Base-by-base conservation (phyloP, 2,888 invertebrate species). In the Dascillus cervinus region DNA sequence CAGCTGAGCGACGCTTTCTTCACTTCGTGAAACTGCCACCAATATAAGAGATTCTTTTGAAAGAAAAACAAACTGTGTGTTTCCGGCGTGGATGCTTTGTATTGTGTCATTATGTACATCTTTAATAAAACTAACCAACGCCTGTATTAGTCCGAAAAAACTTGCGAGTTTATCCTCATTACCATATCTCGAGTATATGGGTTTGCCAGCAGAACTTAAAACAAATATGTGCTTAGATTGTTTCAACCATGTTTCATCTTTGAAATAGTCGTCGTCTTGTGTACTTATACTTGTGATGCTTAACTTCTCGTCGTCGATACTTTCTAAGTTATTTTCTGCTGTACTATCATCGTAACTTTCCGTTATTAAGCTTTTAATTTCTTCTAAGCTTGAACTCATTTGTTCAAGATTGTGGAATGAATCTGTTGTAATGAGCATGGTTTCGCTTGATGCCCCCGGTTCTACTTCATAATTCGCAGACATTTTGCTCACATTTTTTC, bases 191-290 rank as follows among this genome's bases (percentile, higher is more conserved):
- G 92, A 87, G 66, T 95, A 97, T 48, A 97, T 90, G 9, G 96
- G 96, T 66, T 97, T 97, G 2, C 96, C 96, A 6, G 96, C 91
- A 52, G 89, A 84, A 64, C 95, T 95, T 15, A 96, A 64, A 48
- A 97, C 86, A 60, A 97, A 96, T 14, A 97, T 77, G 67, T 96
- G 95, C 58, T 91, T 91, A 37, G 81, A 81, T 52, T 87, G 82
- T 21, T 76, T 73, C 11, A 83, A 73, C 79, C 94, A 85, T 35
- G 81, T 77, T 21, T 75, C 75, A 47, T 79, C 77, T 48, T 73
- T 75, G 31, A 81, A 60, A 45, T 80, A 82, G 51, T 82, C 81
- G 44, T 76, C 73, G 37, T 73, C 73, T 13, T 55, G 53, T 21
- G 31, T 47, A 14, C 34, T 39, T 13, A 39, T 33, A 22, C 41